These are phyloP conservation scores for Synanthedon tipuliformis DNA, from an alignment of 2,888 invertebrate species.

Conservation along the genomic window DNA sequence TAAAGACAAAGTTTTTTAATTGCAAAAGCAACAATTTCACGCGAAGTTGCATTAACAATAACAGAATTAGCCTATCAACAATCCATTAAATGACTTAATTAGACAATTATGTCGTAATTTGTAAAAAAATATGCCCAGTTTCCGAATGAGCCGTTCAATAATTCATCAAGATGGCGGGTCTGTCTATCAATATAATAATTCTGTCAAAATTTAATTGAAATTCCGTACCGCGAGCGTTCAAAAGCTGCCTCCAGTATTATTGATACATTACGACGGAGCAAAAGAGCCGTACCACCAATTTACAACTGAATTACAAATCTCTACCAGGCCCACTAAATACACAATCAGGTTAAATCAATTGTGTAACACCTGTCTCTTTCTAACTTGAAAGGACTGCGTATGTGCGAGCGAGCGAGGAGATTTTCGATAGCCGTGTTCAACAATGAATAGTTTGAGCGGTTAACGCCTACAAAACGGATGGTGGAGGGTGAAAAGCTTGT, in stretches of 20 bases:
- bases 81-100: constrained; percentile 21
- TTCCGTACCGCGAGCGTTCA: constrained; percentile 40
- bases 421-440: constrained; percentile 23
- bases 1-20: too few species aligned
- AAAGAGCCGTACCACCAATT: constrained; percentile 61
- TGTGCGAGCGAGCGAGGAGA: constrained; percentile 20
- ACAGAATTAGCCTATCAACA: background rate
- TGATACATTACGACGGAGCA: constrained; percentile 63
- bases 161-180: constrained; percentile 51
- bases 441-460: constrained; percentile 34
- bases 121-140: constrained; percentile 22
- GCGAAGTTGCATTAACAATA: background rate
- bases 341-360: constrained; percentile 64
- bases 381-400: background rate
- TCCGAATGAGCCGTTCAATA: constrained; percentile 32
- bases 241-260: constrained; percentile 52
- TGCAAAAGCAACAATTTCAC: too few species aligned
- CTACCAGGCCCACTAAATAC: constrained; percentile 57
- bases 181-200: constrained; percentile 66
- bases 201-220: constrained; percentile 67
- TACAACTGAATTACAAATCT: constrained; percentile 69
- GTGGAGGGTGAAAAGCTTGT: constrained; percentile 56
- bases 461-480: constrained; percentile 46
- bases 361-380: constrained; percentile 28
- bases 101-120: constrained; percentile 28